Percentiles rank a stretch among this genome's conserved stretches.
phyloP scores from a whole-genome alignment of 2,797 vertebrate species.

The Gymnothorax reevesii region DNA sequence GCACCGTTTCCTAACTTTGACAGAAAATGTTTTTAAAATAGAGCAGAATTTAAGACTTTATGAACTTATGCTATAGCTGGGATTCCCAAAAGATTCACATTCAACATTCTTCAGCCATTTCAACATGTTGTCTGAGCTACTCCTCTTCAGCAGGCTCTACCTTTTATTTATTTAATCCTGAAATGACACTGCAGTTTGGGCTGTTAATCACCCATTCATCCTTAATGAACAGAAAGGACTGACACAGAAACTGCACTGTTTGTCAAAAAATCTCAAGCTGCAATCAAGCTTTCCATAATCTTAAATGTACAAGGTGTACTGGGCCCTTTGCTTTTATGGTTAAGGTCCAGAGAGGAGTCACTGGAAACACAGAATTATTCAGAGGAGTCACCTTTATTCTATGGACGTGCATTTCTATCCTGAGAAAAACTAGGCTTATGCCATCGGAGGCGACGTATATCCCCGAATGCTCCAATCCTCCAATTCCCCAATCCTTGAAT shows the following conservation, averaged over 20 bases:
- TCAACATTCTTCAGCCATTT: not conserved
- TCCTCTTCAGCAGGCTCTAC: not conserved
- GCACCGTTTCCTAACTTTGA: not conserved
- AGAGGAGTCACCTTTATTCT: too few species aligned
- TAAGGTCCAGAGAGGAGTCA: too few species aligned
- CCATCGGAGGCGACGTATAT: too few species aligned
- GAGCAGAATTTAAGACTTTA: not conserved
- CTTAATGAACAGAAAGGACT: not conserved
- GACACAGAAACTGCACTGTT: not conserved
- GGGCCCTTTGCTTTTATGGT: too few species aligned
- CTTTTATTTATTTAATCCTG: not conserved
- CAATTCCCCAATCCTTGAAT: too few species aligned
- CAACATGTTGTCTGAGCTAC: not conserved
- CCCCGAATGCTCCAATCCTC: too few species aligned
- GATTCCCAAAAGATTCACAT: not conserved
- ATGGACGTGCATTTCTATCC: too few species aligned
- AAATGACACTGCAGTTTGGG: not conserved
- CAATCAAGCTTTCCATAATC: too few species aligned
- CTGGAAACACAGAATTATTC: too few species aligned
- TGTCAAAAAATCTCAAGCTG: not conserved
- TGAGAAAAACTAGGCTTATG: too few species aligned
- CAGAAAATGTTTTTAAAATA: not conserved
- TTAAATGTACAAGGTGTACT: too few species aligned
- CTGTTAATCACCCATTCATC: not conserved
- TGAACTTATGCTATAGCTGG: not conserved